A percentile compares a stretch with the other conserved stretches of the same genome.
Conservation (phyloP, 2,113 vertebrate species). For the Physeter macrocephalus region DNA sequence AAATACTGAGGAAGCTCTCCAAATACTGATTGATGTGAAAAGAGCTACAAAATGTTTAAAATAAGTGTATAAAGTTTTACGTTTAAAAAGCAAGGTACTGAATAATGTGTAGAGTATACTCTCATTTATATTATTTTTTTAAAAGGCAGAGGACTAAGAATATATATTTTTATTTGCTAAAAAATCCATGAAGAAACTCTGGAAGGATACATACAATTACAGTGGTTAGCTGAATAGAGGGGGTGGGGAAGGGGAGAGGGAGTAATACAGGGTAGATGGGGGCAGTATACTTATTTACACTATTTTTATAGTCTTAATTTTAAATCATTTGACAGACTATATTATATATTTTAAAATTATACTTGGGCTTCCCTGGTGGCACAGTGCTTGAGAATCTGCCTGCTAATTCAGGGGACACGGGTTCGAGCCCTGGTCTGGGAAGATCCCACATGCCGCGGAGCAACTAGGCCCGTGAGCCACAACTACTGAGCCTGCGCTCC, state of each 20-base stretch:
- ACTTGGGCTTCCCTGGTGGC: too few species aligned
- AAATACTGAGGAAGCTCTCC: not conserved
- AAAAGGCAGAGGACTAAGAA: not conserved
- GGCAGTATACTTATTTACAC: not conserved
- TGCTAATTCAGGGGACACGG: too few species aligned
- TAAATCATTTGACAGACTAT: not conserved
- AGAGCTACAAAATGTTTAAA: not conserved
- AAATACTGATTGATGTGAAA: not conserved
- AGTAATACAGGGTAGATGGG: not conserved
- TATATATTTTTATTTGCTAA: not conserved
- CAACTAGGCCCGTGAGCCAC: too few species aligned
- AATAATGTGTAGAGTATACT: not conserved
- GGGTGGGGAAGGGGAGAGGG: fast-evolving
- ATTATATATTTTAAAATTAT: slow-evolving; percentile 7
- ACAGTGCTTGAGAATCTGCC: too few species aligned
- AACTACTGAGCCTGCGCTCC: too few species aligned
- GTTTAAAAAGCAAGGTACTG: not conserved
- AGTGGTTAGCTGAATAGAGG: not conserved
- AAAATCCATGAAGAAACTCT: slow-evolving; percentile 24
- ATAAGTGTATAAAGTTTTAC: not conserved
- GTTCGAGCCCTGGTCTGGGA: too few species aligned
- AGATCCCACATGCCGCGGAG: too few species aligned
- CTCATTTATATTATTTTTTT: not conserved
- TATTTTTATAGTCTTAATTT: not conserved
- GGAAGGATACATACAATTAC: not conserved